These are phyloP conservation scores for Drosophila dunni DNA, from an alignment of 1,140 invertebrate genomes.

Conservation along the genomic window DNA sequence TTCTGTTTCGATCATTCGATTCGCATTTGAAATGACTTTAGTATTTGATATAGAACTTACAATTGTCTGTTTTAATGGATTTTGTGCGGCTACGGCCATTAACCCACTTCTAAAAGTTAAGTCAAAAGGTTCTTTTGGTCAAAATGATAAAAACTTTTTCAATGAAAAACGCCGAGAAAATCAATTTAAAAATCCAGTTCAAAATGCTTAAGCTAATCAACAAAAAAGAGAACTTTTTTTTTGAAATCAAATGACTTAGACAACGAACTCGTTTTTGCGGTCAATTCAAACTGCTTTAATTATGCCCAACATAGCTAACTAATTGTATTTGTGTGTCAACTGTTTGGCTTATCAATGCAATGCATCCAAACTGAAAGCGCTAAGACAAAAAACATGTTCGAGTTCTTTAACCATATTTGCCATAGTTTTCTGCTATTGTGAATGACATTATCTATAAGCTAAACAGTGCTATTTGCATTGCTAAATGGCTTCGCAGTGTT, in stretches of 20 bases:
- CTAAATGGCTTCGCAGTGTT: slow-evolving; percentile 56
- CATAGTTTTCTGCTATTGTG: slow-evolving; percentile 66
- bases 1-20: slow-evolving; percentile 4
- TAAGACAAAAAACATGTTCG: slow-evolving; percentile 55
- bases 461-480: slow-evolving; percentile 79
- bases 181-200: slow-evolving; percentile 10
- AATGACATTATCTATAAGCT: slow-evolving; percentile 79
- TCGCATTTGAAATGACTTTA: slow-evolving; percentile 37
- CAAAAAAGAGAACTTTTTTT: neutral
- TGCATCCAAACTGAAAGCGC: slow-evolving; percentile 45
- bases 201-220: neutral
- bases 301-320: slow-evolving; percentile 26
- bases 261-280: slow-evolving; percentile 45
- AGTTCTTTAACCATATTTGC: slow-evolving; percentile 64
- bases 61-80: slow-evolving; percentile 13
- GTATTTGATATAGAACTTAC: neutral
- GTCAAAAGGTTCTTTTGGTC: neutral
- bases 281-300: slow-evolving; percentile 46
- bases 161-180: slow-evolving; percentile 6
- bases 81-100: slow-evolving; percentile 3
- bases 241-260: slow-evolving; percentile 35
- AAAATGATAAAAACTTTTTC: neutral
- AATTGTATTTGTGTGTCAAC: slow-evolving; percentile 53
- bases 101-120: slow-evolving; percentile 1
- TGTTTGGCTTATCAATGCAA: slow-evolving; percentile 56